These are phyloP conservation scores for Mellilla xanthometata DNA, from an alignment of 2,888 invertebrate species.

Conservation along the genomic window DNA sequence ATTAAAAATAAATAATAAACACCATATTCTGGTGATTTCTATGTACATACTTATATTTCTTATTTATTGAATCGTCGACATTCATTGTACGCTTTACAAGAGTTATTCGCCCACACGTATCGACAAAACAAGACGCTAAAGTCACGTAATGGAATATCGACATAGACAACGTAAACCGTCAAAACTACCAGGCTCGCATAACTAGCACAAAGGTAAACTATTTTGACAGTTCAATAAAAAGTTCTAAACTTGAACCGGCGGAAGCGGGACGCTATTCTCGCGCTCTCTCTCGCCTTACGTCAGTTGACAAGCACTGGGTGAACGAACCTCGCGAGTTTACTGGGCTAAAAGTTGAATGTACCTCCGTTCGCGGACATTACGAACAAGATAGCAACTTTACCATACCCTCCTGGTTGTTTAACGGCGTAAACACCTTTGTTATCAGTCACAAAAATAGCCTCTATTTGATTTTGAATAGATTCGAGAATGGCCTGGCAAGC, in stretches of 20 bases:
- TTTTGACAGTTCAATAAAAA: slow-evolving; percentile 77
- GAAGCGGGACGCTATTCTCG: slow-evolving; percentile 59
- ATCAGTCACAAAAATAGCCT: slow-evolving; percentile 35
- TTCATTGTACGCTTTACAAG: too few species aligned
- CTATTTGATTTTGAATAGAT: slow-evolving; percentile 40
- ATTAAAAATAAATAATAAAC: too few species aligned
- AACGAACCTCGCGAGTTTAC: slow-evolving; percentile 82
- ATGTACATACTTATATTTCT: too few species aligned
- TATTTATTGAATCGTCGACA: too few species aligned
- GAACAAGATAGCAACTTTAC: slow-evolving; percentile 83
- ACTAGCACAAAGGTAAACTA: slow-evolving; percentile 66
- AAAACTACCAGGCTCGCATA: slow-evolving; percentile 76
- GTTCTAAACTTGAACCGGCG: slow-evolving; percentile 70
- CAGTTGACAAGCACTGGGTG: slow-evolving; percentile 83
- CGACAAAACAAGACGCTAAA: slow-evolving; percentile 43
- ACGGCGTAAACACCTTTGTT: slow-evolving; percentile 59
- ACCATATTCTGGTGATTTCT: too few species aligned
- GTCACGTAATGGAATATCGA: slow-evolving; percentile 67
- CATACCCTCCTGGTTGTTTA: slow-evolving; percentile 49
- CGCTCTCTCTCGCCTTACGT: slow-evolving; percentile 71
- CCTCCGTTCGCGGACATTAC: slow-evolving; percentile 82
- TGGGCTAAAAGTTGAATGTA: slow-evolving; percentile 83
- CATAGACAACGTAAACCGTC: slow-evolving; percentile 76
- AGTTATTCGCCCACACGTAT: slow-evolving; percentile 10
- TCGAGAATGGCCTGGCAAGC: slow-evolving; percentile 40